Conservation (phyloP, 2,888 invertebrate genomes). For the Cheilosia vernalis region DNA sequence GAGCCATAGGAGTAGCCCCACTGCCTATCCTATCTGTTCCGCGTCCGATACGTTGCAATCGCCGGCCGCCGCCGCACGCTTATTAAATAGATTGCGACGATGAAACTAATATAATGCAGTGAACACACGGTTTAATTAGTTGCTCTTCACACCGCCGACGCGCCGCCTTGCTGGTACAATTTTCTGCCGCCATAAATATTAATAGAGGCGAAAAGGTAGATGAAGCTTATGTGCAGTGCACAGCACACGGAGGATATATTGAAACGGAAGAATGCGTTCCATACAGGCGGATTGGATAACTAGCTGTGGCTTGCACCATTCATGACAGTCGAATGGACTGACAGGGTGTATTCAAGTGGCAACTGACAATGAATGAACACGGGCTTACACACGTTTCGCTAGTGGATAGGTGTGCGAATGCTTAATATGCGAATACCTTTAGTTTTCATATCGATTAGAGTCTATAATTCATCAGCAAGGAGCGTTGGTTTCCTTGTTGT, state of each 20-base stretch:
- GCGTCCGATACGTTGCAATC: conserved; percentile 26
- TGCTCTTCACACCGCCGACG: conserved; percentile 50
- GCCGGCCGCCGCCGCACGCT: background rate
- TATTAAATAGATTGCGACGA: conserved; percentile 57
- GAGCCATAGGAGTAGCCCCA: conserved; percentile 11
- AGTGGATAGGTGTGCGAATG: conserved; percentile 13
- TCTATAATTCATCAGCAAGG: conserved; percentile 27
- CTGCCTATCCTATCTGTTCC: conserved; percentile 34
- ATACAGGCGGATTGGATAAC: conserved; percentile 46
- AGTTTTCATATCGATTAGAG: conserved; percentile 47
- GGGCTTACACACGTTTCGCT: conserved; percentile 4
- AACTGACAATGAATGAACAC: conserved; percentile 59
- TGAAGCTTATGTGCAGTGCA: conserved; percentile 38
- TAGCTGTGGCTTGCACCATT: conserved; percentile 54
- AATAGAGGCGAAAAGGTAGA: conserved; percentile 20
- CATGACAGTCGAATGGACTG: conserved; percentile 46
- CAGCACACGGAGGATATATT: conserved; percentile 37
- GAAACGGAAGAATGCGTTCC: conserved; percentile 70
- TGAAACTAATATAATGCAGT: conserved; percentile 51
- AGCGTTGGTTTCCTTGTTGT: conserved; percentile 39
- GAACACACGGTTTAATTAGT: conserved; percentile 51
- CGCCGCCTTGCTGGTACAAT: conserved; percentile 29
- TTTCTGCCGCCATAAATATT: conserved; percentile 53
- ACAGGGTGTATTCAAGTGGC: conserved; percentile 47
- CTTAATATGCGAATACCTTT: background rate